Evolutionary conservation across 2,888 invertebrate species (phyloP).

Genomic region (Stenichneumon culpator): DNA sequence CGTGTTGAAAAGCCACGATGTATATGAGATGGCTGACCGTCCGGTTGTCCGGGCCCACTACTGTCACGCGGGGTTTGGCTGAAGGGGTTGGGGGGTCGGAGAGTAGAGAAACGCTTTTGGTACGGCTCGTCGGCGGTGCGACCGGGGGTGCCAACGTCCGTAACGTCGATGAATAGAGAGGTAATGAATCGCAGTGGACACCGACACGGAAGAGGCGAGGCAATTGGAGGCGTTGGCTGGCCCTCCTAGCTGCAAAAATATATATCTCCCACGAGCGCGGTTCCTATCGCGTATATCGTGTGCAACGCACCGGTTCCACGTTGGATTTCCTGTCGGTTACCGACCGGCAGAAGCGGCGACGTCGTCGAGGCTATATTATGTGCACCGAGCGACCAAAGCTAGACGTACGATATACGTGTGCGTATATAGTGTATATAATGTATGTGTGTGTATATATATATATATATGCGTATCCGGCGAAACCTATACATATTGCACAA

Average conservation of each 20-base stretch:
- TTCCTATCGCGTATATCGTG: conserved; percentile 52
- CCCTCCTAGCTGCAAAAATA: conserved; percentile 79
- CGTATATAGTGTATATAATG: conserved; percentile 21
- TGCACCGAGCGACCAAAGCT: conserved; percentile 44
- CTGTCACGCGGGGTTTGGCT: conserved; percentile 23
- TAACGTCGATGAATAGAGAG: conserved; percentile 84
- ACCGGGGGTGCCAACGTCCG: conserved; percentile 75
- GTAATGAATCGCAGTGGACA: conserved; percentile 85
- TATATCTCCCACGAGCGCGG: conserved; percentile 69
- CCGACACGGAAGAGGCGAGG: conserved; percentile 85
- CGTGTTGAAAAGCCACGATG: conserved; percentile 31
- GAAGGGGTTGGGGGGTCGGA: conserved; percentile 22
- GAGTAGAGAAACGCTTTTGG: conserved; percentile 65
- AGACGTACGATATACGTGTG: conserved; percentile 35
- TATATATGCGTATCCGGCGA: conserved; percentile 11
- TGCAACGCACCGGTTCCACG: conserved; percentile 47
- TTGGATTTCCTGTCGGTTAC: conserved; percentile 58
- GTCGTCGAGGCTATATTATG: conserved; percentile 48
- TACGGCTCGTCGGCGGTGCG: conserved; percentile 63
- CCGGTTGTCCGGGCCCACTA: conserved; percentile 42
- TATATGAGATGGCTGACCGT: conserved; percentile 43
- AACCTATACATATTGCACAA: conserved; percentile 39
- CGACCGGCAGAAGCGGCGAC: conserved; percentile 45
- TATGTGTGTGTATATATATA: background rate
- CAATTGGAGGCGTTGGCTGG: conserved; percentile 79